Conservation (phyloP, 2,797 vertebrate species). For the Silurus aristotelis region DNA sequence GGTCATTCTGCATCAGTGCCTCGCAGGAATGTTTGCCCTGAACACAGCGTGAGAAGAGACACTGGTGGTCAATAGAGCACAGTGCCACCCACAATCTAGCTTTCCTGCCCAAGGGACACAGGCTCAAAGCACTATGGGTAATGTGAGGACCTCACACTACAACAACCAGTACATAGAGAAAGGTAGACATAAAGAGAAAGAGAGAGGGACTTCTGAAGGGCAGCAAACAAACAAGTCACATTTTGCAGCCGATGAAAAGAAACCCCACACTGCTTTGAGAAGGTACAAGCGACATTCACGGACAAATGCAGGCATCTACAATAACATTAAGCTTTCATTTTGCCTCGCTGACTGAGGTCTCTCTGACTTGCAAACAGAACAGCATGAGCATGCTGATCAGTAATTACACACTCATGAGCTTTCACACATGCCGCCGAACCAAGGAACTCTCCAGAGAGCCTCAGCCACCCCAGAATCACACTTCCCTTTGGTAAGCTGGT, state of each 20-base stretch:
- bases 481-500: conserved; percentile 66
- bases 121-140: conserved; percentile 68
- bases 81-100: conserved; percentile 56
- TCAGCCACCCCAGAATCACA: conserved; percentile 66
- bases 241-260: conserved; percentile 41
- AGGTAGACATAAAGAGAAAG: background rate
- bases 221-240: conserved; percentile 46
- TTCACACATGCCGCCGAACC: conserved; percentile 67
- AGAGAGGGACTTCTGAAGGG: conserved; percentile 30
- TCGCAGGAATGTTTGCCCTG: conserved; percentile 69
- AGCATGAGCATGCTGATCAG: conserved; percentile 72
- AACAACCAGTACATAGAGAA: conserved; percentile 29
- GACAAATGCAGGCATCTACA: conserved; percentile 70
- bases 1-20: conserved; percentile 78
- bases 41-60: conserved; percentile 46
- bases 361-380: conserved; percentile 69
- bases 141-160: conserved; percentile 41
- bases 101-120: conserved; percentile 64
- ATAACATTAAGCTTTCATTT: conserved; percentile 61
- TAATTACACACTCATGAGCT: conserved; percentile 79
- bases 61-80: conserved; percentile 52
- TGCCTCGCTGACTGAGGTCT: conserved; percentile 62
- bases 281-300: conserved; percentile 64
- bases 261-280: conserved; percentile 67
- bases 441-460: conserved; percentile 69